A percentile compares a stretch with the other conserved stretches of the same genome.
Conservation (phyloP, 2,113 vertebrate species). For the Acanthisitta chloris region DNA sequence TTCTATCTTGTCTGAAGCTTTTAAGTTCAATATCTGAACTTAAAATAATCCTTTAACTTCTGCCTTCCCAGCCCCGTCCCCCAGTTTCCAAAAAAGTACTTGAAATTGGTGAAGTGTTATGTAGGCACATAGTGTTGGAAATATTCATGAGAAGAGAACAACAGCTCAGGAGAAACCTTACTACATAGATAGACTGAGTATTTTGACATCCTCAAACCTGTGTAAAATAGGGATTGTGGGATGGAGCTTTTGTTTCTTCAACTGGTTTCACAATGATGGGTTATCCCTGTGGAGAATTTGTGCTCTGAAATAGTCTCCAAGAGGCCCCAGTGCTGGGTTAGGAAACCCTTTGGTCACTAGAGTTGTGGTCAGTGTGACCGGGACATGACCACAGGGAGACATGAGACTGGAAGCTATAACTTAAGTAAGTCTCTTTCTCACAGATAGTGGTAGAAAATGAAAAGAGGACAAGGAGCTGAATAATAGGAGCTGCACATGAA, state of each 20-base stretch:
- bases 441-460: not conserved
- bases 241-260: not conserved
- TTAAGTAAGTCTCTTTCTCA: not conserved
- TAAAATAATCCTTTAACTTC: not conserved
- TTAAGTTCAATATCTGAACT: not conserved
- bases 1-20: not conserved
- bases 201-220: not conserved
- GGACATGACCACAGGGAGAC: not conserved
- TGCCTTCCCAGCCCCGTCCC: not conserved
- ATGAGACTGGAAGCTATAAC: not conserved
- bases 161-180: not conserved
- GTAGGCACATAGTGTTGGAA: not conserved
- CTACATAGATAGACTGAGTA: not conserved
- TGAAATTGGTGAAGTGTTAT: not conserved
- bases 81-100: not conserved
- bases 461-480: conserved; percentile 11
- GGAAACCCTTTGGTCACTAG: not conserved
- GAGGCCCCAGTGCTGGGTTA: not conserved
- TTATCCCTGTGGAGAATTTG: not conserved
- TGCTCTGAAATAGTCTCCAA: not conserved
- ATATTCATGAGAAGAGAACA: not conserved
- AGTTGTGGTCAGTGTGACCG: not conserved
- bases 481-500: conserved; percentile 34
- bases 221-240: not conserved
- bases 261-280: accelerated